These are phyloP conservation scores for Adela reaumurella DNA, from an alignment of 2,888 invertebrate genomes.

Conservation along the genomic window DNA sequence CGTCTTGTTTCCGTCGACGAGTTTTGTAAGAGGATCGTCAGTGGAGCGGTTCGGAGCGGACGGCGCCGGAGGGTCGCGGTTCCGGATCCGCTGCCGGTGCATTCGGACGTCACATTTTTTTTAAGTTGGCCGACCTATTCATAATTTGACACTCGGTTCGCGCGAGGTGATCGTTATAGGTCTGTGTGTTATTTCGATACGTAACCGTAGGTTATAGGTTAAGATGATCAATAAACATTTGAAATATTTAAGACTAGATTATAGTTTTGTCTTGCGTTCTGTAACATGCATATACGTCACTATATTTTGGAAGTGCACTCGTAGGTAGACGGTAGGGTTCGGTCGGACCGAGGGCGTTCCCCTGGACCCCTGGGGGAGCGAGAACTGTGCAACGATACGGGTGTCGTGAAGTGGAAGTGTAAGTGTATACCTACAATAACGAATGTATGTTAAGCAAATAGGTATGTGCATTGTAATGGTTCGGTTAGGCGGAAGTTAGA, in stretches of 20 bases:
- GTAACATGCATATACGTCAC: constrained; percentile 43
- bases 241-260: constrained; percentile 34
- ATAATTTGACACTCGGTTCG: neutral
- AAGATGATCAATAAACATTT: neutral
- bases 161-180: neutral
- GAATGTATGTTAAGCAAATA: neutral
- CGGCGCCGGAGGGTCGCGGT: constrained; percentile 6
- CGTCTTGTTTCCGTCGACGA: constrained; percentile 52
- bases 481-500: neutral
- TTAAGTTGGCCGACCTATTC: neutral
- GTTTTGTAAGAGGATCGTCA: constrained; percentile 26
- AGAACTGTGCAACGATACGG: too few species aligned
- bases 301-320: constrained; percentile 45
- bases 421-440: neutral
- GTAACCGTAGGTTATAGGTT: neutral
- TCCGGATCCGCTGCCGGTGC: constrained; percentile 7
- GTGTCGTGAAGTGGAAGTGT: neutral
- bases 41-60: constrained; percentile 8
- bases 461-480: neutral
- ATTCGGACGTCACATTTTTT: neutral
- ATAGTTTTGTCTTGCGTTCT: constrained; percentile 41
- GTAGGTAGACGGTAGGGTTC: constrained; percentile 24
- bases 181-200: neutral
- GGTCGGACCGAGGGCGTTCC: too few species aligned
- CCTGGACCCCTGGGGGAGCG: neutral